A percentile compares a stretch with the other conserved stretches of the same genome.
These are phyloP conservation scores for Ascidia mentula DNA, from an alignment of 23 tunicate genomes.

Conservation along the genomic window DNA sequence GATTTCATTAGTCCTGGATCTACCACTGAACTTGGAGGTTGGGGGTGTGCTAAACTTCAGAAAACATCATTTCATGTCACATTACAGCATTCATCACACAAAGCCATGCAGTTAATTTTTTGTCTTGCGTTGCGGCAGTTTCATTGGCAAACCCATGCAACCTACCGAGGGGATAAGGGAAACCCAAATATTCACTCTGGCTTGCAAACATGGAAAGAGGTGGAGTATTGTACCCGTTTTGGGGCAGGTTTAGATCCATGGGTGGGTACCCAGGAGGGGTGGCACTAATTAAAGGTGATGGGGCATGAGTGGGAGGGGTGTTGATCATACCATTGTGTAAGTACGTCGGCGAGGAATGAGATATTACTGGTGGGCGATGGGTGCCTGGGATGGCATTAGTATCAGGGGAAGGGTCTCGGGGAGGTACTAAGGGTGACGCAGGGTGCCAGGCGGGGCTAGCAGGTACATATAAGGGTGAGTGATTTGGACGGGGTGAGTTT, in stretches of 20 bases:
- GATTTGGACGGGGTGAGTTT: neutral
- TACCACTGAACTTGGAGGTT: too few species aligned
- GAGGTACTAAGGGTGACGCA: neutral
- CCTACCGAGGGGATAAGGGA: neutral
- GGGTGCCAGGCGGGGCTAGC: neutral
- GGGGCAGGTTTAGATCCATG: neutral
- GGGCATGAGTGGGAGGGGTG: slow-evolving; percentile 10
- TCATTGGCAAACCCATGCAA: too few species aligned
- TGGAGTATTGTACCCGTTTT: neutral
- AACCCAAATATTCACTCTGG: neutral
- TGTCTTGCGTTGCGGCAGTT: too few species aligned
- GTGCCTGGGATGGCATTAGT: neutral
- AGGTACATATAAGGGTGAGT: neutral
- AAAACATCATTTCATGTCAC: too few species aligned
- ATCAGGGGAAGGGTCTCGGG: neutral
- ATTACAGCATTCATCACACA: too few species aligned
- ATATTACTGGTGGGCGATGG: neutral
- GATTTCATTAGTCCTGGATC: too few species aligned
- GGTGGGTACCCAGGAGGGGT: slow-evolving; percentile 5
- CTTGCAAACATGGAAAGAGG: neutral
- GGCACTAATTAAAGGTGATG: slow-evolving; percentile 1
- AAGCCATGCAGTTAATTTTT: too few species aligned
- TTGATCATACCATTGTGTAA: neutral
- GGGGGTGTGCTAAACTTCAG: too few species aligned
- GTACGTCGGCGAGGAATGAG: slow-evolving; percentile 10